These are phyloP conservation scores for Guaruba guarouba DNA, from an alignment of 2,113 vertebrate species.

Conservation along the genomic window DNA sequence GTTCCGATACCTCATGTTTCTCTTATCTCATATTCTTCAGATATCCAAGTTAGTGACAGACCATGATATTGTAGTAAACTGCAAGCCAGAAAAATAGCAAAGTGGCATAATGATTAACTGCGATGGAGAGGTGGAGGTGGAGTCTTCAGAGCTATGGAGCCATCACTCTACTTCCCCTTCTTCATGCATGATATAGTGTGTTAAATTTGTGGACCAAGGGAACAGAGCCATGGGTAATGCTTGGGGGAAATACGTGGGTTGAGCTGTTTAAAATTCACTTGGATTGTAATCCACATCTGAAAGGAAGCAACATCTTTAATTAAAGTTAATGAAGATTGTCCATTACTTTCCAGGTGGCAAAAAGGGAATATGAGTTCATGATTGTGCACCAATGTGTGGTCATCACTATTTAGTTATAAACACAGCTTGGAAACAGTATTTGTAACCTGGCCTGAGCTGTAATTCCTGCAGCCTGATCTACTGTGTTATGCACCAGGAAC, in stretches of 20 bases:
- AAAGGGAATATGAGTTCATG: not conserved
- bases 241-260: not conserved
- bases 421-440: not conserved
- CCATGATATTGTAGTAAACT: not conserved
- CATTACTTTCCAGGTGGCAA: not conserved
- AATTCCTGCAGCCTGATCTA: not conserved
- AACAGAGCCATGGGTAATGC: not conserved
- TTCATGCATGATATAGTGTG: not conserved
- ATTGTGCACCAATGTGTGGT: not conserved
- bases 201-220: not conserved
- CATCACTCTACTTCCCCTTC: not conserved
- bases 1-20: not conserved
- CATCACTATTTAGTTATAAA: not conserved
- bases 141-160: not conserved
- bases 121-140: not conserved
- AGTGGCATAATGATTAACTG: not conserved
- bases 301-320: not conserved
- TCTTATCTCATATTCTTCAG: not conserved
- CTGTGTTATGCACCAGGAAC: not conserved
- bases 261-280: not conserved
- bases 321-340: conserved; percentile 24
- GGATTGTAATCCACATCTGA: not conserved
- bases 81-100: not conserved
- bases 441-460: not conserved
- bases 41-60: not conserved